phyloP scores from a whole-genome alignment of 2,113 vertebrate species.

The Ochotona curzoniae region DNA sequence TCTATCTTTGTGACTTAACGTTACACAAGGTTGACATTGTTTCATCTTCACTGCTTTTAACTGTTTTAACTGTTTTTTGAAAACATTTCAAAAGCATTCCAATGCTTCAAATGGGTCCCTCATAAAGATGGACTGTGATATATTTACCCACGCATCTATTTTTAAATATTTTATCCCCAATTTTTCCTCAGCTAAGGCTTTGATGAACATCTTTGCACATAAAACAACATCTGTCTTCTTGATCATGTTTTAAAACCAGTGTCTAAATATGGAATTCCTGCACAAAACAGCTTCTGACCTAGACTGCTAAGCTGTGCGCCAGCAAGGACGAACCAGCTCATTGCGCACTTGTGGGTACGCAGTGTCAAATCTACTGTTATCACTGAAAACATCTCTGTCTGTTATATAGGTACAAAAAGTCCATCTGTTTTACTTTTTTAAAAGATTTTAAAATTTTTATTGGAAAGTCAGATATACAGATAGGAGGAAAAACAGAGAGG shows the following conservation, averaged over 20 bases:
- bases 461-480: too few relatives aligned
- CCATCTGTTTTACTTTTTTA: too few relatives aligned
- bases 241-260: conserved; percentile 37
- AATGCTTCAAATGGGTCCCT: background rate
- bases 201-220: background rate
- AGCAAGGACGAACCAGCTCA: background rate
- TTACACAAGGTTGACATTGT: background rate
- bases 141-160: background rate
- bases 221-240: background rate
- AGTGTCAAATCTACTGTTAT: background rate
- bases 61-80: too few relatives aligned
- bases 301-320: background rate
- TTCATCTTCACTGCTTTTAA: background rate
- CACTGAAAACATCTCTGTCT: background rate
- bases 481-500: too few relatives aligned
- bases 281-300: background rate
- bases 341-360: too few relatives aligned
- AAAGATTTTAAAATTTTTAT: too few relatives aligned
- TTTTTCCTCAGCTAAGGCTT: background rate
- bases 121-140: background rate
- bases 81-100: background rate
- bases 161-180: conserved; percentile 1
- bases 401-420: conserved; percentile 12
- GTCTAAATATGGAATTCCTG: conserved; percentile 19
- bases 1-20: background rate